phyloP scores from a whole-genome alignment of 1,140 invertebrate species.

The Caerostris extrusa region DNA sequence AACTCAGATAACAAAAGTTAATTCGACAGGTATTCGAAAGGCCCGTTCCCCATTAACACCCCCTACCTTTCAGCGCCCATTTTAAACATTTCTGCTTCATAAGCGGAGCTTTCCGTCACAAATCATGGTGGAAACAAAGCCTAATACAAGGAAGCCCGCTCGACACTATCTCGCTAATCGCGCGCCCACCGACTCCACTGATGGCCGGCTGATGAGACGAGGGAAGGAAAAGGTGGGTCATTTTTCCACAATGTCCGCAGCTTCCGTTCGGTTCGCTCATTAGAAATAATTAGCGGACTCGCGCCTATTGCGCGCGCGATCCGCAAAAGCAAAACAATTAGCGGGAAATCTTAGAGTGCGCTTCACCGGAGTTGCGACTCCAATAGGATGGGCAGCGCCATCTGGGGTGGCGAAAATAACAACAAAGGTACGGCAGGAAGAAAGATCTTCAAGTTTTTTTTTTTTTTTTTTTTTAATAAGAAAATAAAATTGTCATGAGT shows the following conservation, averaged over 20 bases:
- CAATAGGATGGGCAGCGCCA: constrained; percentile 57
- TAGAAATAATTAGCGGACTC: constrained; percentile 71
- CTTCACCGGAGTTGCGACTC: background rate
- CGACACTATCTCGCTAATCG: background rate
- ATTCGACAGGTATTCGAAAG: background rate
- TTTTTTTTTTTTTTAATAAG: too few species aligned
- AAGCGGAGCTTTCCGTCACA: constrained; percentile 24
- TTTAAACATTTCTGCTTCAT: constrained; percentile 19
- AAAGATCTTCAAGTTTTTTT: background rate
- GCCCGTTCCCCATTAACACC: background rate
- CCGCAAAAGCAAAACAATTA: constrained; percentile 75
- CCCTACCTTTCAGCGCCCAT: background rate
- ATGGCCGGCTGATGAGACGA: background rate
- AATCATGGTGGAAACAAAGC: constrained; percentile 39
- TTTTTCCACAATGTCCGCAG: constrained; percentile 71
- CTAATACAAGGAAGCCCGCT: background rate
- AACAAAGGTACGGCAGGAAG: background rate
- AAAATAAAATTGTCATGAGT: too few species aligned
- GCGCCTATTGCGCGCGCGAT: constrained; percentile 53
- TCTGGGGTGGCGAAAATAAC: constrained; percentile 22
- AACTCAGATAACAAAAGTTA: background rate
- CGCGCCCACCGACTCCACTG: background rate
- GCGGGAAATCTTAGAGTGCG: constrained; percentile 60
- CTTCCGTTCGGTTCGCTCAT: constrained; percentile 64
- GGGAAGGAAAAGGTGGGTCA: constrained; percentile 12